Base-by-base conservation (phyloP, 2,113 vertebrate species). In the Lates calcarifer region DNA sequence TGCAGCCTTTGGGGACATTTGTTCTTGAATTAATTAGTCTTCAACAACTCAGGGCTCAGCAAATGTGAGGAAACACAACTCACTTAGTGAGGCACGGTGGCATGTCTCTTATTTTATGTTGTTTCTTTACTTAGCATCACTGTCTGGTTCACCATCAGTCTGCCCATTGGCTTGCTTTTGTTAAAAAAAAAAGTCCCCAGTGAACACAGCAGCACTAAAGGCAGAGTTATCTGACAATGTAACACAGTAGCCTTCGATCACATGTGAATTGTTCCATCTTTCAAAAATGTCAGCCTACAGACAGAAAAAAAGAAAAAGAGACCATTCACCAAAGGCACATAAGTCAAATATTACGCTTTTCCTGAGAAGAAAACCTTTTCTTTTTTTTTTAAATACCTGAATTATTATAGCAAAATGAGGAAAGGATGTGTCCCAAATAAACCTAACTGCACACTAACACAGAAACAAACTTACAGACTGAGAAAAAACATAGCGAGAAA, bases 21-120 rank as follows among this genome's bases (percentile, higher is more conserved):
- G 86, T 83, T 95, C 91, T 92, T 94, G 85, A 95, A 94, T 95
- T 93, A 95, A 95, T 94, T 93, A 93, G 85, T 93, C 90, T 82
- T 87, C 65, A 89, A 73, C 85, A 90, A 91, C 89, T 93, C 83
- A 82, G 79, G 76, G 86, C 79, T 78, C 75, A 84, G 83, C 57
- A 86, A 89, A 91, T 74, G 82, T 84, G 69, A 84, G 87, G 85
- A 86, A 91, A 90, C 72, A 86, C 62, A 72, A 89, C 80, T 81
- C 64, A 76, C 71, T 86, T 77, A 91, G 82, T 14, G 12, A 77
- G 58, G 58, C 28, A 5, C 0, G 11, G 57, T 51, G 77, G 64
- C 61, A 58, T 73, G 77, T 74, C 66, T 84, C 57, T 74, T 83
- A 60, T 61, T 80, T 69, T 68, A 67, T 41, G 62, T 74, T 64